These are phyloP conservation scores for Drosophila arizonae DNA, from an alignment of 1,140 invertebrate species.

Conservation along the genomic window DNA sequence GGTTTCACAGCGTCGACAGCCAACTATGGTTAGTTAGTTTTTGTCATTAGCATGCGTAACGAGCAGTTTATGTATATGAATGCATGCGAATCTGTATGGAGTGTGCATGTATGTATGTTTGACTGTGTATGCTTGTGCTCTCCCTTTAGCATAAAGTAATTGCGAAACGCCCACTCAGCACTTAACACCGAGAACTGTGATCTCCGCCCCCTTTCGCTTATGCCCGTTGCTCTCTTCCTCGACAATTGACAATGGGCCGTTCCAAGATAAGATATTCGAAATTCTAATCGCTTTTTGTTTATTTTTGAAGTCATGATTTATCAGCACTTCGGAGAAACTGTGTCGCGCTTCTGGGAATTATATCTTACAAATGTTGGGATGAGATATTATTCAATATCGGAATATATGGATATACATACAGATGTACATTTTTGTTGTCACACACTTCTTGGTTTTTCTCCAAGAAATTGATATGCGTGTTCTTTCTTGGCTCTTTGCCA, in stretches of 20 bases:
- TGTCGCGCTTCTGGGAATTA: constrained; percentile 40
- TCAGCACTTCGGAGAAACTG: constrained; percentile 56
- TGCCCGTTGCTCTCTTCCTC: background rate
- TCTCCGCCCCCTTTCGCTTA: background rate
- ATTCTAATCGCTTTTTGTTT: constrained; percentile 13
- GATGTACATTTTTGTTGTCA: background rate
- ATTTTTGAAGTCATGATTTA: constrained; percentile 45
- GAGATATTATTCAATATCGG: background rate
- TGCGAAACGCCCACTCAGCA: constrained; percentile 34
- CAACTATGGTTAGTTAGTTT: constrained; percentile 46
- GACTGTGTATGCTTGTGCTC: background rate
- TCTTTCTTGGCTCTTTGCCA: background rate
- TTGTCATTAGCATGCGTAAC: constrained; percentile 47
- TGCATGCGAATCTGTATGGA: background rate
- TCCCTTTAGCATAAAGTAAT: constrained; percentile 18
- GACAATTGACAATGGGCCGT: constrained; percentile 8
- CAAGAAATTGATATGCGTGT: constrained; percentile 44
- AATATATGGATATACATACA: background rate
- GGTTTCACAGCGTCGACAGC: constrained; percentile 24
- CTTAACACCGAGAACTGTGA: constrained; percentile 1
- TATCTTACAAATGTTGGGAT: constrained; percentile 18
- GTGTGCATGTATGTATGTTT: background rate
- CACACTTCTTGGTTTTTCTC: constrained; percentile 42
- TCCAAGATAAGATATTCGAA: constrained; percentile 57
- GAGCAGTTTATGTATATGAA: constrained; percentile 11